These are phyloP conservation scores for Grapholita molesta DNA, from an alignment of 1,140 invertebrate species.

Conservation along the genomic window DNA sequence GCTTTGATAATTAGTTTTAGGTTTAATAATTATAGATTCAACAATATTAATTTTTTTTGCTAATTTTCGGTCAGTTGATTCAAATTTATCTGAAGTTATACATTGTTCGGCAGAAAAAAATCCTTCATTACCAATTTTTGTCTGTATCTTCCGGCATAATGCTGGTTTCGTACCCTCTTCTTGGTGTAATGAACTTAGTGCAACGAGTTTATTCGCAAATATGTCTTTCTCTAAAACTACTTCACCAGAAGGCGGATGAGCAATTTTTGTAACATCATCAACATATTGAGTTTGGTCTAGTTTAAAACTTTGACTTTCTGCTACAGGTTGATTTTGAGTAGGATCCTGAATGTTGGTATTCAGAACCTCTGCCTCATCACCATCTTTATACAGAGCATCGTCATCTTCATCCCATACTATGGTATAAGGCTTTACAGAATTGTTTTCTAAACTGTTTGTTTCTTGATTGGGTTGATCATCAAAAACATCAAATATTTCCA, in stretches of 20 bases:
- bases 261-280: not conserved
- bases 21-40: slow-evolving; percentile 37
- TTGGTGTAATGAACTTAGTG: not conserved
- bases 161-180: not conserved
- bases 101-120: not conserved
- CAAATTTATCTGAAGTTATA: not conserved
- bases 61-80: slow-evolving; percentile 26
- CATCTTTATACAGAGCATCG: slow-evolving; percentile 69
- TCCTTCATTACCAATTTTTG: not conserved
- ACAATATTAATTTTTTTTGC: slow-evolving; percentile 55
- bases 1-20: not conserved
- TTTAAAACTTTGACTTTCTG: not conserved
- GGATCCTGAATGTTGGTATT: slow-evolving; percentile 32
- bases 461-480: slow-evolving; percentile 41
- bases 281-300: not conserved
- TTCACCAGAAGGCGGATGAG: not conserved
- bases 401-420: slow-evolving; percentile 70
- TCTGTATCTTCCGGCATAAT: not conserved
- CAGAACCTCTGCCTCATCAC: slow-evolving; percentile 36
- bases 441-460: slow-evolving; percentile 39
- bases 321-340: not conserved
- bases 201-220: not conserved
- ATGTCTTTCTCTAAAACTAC: not conserved
- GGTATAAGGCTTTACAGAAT: slow-evolving; percentile 50
- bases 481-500: slow-evolving; percentile 62